phyloP scores from a whole-genome alignment of 2,113 vertebrate species.

The Cryptotis parvus region DNA sequence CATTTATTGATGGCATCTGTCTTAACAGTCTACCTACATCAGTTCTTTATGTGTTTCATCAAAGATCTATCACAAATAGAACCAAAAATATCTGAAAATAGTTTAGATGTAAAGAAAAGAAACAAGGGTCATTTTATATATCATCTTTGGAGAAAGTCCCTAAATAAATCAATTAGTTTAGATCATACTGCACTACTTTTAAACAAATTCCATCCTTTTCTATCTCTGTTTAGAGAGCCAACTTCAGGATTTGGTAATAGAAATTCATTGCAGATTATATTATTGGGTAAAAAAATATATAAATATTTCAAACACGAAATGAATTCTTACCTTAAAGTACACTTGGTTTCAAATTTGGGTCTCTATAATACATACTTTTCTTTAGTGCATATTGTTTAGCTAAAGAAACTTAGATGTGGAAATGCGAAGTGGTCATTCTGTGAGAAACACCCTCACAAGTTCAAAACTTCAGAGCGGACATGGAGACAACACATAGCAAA shows the following conservation, averaged over 20 bases:
- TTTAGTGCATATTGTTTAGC: background rate
- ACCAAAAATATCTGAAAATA: constrained; percentile 46
- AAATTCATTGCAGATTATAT: constrained; percentile 56
- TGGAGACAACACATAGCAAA: too few species aligned
- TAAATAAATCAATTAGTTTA: constrained; percentile 54
- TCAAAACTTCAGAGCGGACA: too few species aligned
- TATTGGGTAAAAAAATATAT: background rate
- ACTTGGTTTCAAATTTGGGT: constrained; percentile 5
- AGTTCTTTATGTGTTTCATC: constrained; percentile 75
- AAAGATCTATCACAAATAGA: constrained; percentile 68
- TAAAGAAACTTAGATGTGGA: constrained; percentile 10
- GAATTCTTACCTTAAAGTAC: background rate
- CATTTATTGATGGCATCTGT: constrained; percentile 79
- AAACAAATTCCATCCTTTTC: constrained; percentile 12
- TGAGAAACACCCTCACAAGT: too few species aligned
- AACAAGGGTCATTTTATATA: constrained; percentile 44
- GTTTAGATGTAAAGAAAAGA: constrained; percentile 58
- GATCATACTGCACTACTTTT: background rate
- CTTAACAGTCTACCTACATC: constrained; percentile 76
- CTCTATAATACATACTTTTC: background rate
- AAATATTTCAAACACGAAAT: constrained; percentile 43
- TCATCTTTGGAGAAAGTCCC: constrained; percentile 47
- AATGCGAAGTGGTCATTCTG: background rate
- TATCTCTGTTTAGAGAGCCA: constrained; percentile 4
- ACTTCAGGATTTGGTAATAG: background rate